Conservation (phyloP, 1,140 invertebrate species). For the Dreissena polymorpha region DNA sequence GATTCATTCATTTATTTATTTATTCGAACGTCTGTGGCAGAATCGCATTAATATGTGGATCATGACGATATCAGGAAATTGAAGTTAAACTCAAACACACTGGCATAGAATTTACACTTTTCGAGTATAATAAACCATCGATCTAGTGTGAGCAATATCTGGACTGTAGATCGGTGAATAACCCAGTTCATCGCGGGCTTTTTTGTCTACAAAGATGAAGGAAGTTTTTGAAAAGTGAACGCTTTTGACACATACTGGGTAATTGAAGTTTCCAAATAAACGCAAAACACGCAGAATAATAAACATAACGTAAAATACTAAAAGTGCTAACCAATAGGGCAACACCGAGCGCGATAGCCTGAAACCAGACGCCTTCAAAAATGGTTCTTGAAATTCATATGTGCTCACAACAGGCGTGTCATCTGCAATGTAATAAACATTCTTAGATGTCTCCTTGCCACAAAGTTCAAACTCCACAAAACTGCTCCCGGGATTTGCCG, state of each 20-base stretch:
- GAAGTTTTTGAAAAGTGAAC: background rate
- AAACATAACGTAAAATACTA: constrained; percentile 19
- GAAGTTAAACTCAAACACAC: background rate
- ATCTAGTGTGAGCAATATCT: constrained; percentile 11
- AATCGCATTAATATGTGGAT: too few relatives aligned
- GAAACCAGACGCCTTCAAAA: constrained; percentile 23
- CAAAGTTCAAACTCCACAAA: too few relatives aligned
- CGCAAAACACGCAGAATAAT: constrained; percentile 1
- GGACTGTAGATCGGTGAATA: constrained; percentile 32
- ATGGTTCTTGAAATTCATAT: constrained; percentile 27
- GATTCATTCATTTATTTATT: too few relatives aligned
- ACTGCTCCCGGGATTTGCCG: background rate
- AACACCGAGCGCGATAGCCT: background rate
- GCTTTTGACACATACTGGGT: background rate
- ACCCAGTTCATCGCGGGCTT: constrained; percentile 15
- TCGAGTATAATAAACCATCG: constrained; percentile 21
- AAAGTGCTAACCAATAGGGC: constrained; percentile 2
- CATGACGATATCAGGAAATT: too few relatives aligned
- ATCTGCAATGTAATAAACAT: constrained; percentile 31
- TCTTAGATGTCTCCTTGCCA: background rate
- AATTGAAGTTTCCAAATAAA: constrained; percentile 31
- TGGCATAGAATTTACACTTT: background rate
- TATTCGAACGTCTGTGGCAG: too few relatives aligned
- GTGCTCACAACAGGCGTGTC: constrained; percentile 12
- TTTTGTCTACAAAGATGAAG: constrained; percentile 9